phyloP scores from a whole-genome alignment of 1,140 invertebrate species.

The Grapholita molesta region DNA sequence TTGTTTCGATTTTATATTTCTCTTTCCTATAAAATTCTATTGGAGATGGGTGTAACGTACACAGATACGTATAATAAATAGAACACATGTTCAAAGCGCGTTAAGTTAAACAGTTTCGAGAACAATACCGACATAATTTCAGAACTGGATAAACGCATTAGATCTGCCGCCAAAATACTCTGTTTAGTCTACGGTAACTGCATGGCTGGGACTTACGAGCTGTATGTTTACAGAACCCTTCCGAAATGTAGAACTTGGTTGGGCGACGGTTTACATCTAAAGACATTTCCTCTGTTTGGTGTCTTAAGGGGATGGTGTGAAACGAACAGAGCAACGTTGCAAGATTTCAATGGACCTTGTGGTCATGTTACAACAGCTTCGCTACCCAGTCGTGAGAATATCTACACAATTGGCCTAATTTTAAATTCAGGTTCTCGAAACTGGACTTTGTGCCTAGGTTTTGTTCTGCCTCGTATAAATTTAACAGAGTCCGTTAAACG shows the following conservation, averaged over 20 bases:
- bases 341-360: neutral
- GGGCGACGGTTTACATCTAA: neutral
- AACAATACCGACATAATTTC: slow-evolving; percentile 10
- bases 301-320: slow-evolving; percentile 1
- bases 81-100: neutral
- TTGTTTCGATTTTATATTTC: too few relatives aligned
- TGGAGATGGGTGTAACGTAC: neutral
- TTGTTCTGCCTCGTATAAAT: neutral
- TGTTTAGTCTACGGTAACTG: slow-evolving; percentile 47
- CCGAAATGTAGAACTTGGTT: slow-evolving; percentile 18
- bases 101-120: slow-evolving; percentile 5
- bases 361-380: neutral
- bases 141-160: slow-evolving; percentile 25
- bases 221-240: slow-evolving; percentile 35
- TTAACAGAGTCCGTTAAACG: slow-evolving; percentile 27
- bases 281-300: neutral
- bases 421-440: neutral
- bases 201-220: slow-evolving; percentile 16
- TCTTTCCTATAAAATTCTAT: too few relatives aligned
- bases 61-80: neutral
- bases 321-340: neutral
- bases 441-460: slow-evolving; percentile 2
- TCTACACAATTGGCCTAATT: neutral
- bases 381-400: neutral
- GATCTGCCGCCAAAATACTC: slow-evolving; percentile 23